Evolutionary conservation across 1,140 invertebrate genomes (phyloP).

Genomic region (Zophobas morio): DNA sequence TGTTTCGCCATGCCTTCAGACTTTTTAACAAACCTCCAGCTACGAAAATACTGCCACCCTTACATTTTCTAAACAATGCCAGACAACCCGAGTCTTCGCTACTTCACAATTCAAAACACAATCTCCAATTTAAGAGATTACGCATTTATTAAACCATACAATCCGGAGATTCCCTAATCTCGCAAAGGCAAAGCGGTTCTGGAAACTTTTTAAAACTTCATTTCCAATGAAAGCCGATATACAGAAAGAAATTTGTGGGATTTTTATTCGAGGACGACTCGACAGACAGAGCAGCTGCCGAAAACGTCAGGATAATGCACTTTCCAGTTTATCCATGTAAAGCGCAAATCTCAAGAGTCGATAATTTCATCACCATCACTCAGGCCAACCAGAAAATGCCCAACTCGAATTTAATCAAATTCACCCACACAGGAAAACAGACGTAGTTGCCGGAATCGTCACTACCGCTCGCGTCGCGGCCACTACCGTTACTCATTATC

Average conservation of each 20-base stretch:
- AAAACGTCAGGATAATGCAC: conserved; percentile 42
- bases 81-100: conserved; percentile 31
- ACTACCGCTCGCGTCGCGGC: too few species aligned
- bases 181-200: not conserved
- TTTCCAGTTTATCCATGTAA: conserved; percentile 33
- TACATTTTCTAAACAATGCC: conserved; percentile 38
- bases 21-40: conserved; percentile 42
- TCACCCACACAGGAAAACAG: too few species aligned
- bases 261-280: conserved; percentile 4
- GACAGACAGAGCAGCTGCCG: conserved; percentile 33
- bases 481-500: too few species aligned
- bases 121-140: conserved; percentile 33
- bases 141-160: conserved; percentile 35
- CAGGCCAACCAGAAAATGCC: not conserved
- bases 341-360: conserved; percentile 32
- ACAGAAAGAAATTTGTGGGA: not conserved
- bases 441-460: too few species aligned
- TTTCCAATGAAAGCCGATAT: conserved; percentile 3
- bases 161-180: conserved; percentile 8
- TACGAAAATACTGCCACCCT: conserved; percentile 41
- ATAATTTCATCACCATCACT: conserved; percentile 45
- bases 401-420: too few species aligned
- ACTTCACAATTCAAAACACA: conserved; percentile 35
- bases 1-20: conserved; percentile 32
- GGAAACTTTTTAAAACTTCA: conserved; percentile 23